Evolutionary conservation across 2,888 invertebrate genomes (phyloP).

Genomic region (Sussaba pulchella): DNA sequence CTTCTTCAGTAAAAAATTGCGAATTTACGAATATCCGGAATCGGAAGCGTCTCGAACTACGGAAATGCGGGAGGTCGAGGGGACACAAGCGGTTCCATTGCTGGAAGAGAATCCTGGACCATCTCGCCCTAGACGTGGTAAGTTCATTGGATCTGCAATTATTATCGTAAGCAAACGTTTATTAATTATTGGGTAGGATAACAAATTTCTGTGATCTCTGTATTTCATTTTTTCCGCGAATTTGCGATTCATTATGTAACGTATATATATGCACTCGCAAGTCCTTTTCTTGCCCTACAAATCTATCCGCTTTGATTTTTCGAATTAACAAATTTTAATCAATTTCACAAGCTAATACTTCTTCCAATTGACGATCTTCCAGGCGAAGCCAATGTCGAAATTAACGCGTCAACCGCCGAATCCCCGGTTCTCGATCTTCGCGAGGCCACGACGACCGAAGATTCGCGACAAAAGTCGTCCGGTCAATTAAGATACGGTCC

Average conservation of each 20-base stretch:
- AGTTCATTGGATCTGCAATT: background rate
- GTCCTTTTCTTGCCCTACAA: too few species aligned
- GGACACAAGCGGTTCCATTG: constrained; percentile 69
- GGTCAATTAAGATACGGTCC: constrained; percentile 76
- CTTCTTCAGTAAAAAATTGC: constrained; percentile 83
- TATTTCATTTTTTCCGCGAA: too few species aligned
- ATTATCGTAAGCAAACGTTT: too few species aligned
- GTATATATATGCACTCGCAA: too few species aligned
- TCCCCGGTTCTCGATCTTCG: constrained; percentile 49
- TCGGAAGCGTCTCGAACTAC: constrained; percentile 60
- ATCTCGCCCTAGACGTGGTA: constrained; percentile 49
- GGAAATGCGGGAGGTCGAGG: constrained; percentile 71
- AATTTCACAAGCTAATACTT: too few species aligned
- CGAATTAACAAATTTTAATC: too few species aligned
- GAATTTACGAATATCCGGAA: constrained; percentile 76
- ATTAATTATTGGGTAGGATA: too few species aligned
- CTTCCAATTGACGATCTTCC: too few species aligned
- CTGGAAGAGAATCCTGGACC: constrained; percentile 50
- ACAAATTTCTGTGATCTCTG: too few species aligned
- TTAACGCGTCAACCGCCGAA: constrained; percentile 46
- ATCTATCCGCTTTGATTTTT: too few species aligned
- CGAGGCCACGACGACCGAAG: constrained; percentile 48
- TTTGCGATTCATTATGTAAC: too few species aligned
- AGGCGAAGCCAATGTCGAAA: background rate
- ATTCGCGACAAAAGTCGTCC: constrained; percentile 32